Evolutionary conservation across 2,113 vertebrate genomes (phyloP), one percentile per base, ranked within the genome.

Genomic region (Acanthochromis polyacanthus): DNA sequence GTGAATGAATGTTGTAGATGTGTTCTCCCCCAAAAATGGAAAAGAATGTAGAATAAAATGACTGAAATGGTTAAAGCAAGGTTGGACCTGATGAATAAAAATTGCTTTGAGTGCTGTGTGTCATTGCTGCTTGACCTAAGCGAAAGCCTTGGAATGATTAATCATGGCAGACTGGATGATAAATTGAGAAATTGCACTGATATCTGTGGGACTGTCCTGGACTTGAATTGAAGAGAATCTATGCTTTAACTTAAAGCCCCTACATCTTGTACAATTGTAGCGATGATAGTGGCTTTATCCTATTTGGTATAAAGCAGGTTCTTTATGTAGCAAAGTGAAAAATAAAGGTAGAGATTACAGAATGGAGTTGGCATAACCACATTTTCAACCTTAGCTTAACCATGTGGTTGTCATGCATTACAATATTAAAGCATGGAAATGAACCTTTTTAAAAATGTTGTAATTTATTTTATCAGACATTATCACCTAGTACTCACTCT

Each of bases 61-160:
- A 30, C 20, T 5, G 36, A 57, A 59, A 72, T 69, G 60, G 58
- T 40, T 19, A 28, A 43, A 74, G 52, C 60, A 81, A 81, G 80
- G 74, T 69, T 75, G 61, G 20, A 20, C 10, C 52, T 64, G 70
- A 76, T 66, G 81, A 84, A 80, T 82, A 36, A 68, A 71, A 65
- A 86, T 84, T 77, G 68, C 78, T 86, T 80, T 71, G 51, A 60
- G 66, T 53, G 58, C 69, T 75, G 32, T 65, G 65, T 32, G 23
- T 71, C 60, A 59, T 74, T 78, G 36, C 50, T 67, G 74, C 59
- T 73, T 72, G 55, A 86, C 72, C 51, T n/a, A 36, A 79, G 77
- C 71, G 58, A 32, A 75, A 70, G 62, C 71, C 75, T 79, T 74
- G 81, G 77, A 71, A 77, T 77, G 71, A 89, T 59, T 76, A 71